Conservation (phyloP, 2,888 invertebrate species). For the Portevinia maculata region DNA sequence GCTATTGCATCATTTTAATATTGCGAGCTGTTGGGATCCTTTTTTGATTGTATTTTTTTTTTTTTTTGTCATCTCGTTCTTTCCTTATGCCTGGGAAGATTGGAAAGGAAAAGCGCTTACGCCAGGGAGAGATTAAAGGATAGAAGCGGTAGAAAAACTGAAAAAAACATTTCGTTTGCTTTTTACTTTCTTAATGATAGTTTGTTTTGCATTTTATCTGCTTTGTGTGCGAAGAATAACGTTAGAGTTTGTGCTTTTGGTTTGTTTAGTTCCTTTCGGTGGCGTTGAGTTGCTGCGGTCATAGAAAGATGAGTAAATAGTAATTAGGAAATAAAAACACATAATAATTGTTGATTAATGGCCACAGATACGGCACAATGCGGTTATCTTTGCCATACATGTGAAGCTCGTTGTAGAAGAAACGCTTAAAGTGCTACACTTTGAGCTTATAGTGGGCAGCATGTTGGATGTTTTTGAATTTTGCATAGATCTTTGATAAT, state of each 20-base stretch:
- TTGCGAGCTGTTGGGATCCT: slow-evolving; percentile 42
- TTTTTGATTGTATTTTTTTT: slow-evolving; percentile 15
- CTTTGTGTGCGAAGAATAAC: slow-evolving; percentile 40
- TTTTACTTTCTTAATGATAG: slow-evolving; percentile 72
- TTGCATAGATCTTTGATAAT: no score
- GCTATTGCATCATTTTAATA: slow-evolving; percentile 74
- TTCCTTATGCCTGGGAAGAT: slow-evolving; percentile 20
- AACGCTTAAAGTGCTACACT: neutral
- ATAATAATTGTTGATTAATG: slow-evolving; percentile 69
- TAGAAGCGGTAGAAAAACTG: slow-evolving; percentile 1
- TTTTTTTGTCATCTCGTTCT: slow-evolving; percentile 5
- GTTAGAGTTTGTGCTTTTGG: slow-evolving; percentile 29
- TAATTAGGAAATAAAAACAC: slow-evolving; percentile 69
- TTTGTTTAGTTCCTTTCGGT: slow-evolving; percentile 25
- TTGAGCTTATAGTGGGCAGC: neutral
- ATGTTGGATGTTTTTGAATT: no score
- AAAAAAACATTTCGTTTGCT: slow-evolving; percentile 63
- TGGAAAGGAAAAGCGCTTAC: neutral
- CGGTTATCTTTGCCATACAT: slow-evolving; percentile 54
- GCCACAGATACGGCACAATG: slow-evolving; percentile 53
- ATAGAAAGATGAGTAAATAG: slow-evolving; percentile 68
- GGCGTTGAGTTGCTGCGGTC: slow-evolving; percentile 53
- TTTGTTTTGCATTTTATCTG: slow-evolving; percentile 72
- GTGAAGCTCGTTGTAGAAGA: neutral
- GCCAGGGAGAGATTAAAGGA: slow-evolving; percentile 3